Base-by-base conservation (phyloP, 2,113 vertebrate genomes). In the Peromyscus polionotus region DNA sequence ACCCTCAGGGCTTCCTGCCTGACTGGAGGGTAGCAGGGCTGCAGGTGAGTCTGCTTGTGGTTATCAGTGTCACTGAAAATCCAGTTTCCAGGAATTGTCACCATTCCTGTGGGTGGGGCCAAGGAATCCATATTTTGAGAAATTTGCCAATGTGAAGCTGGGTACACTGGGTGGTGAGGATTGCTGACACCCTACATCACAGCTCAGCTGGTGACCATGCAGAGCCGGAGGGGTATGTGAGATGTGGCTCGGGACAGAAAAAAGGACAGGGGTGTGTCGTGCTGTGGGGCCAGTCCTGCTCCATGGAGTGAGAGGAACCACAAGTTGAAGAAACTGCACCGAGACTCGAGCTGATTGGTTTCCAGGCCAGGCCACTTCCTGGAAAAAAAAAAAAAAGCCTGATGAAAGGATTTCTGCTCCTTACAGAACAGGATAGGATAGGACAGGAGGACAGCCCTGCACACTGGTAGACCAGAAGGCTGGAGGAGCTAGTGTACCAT, bases 231-330 rank as follows among this genome's bases (percentile, higher is more conserved):
- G 51, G 7, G 31, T 7, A 0, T 1, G 5, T 65, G 76, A 36
- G 33, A 9, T 4, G 11, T 4, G 57, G 28, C 39, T 39, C 28
- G 5, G 54, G 67, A 3, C 3, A 0, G 63, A 65, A 28, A 2
- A 6, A 11, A 54, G 54, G 39, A 10, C 2, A 63, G 57, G 1
- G 0, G 0, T 0, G 14, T 20, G n/a, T 75, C 0, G 0, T 1
- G 14, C 85, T 48, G 6, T 4, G 0, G 24, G 45, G 42, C 31
- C 3, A 11, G 48, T 16, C 67, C 10, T 39, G 65, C 51, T 26
- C 42, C 70, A 67, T 0, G 2, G 33, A 81, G 70, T 28, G 19
- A 20, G 3, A 54, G 59, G 51, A n/a, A 48, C 51, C 4, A 3
- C 9, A 11, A 51, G 86, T 33, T 33, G 45, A 57, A 73, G 70